Evolutionary conservation across 2,888 invertebrate species (phyloP), one percentile per base, ranked within the genome.

Genomic region (Ophioninae sp.): DNA sequence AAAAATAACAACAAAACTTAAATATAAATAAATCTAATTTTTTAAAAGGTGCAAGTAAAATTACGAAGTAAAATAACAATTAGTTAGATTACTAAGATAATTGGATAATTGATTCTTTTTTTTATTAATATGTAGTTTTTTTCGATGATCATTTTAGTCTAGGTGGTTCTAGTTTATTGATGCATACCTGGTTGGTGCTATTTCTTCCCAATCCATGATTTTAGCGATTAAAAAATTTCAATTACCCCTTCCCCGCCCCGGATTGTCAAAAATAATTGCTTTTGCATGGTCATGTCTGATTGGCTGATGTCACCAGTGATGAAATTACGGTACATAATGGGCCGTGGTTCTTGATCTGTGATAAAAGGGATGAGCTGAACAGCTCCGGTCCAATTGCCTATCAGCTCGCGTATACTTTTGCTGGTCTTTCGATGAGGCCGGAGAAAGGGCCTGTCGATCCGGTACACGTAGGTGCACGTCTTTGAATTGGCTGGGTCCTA

Each of bases 401-500:
- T 37, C 30, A 69, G 61, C 63, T 37, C 17, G 23, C 20, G 20
- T 6, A 77, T 51, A 51, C 61, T 73, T 30, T 68, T 20, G 71
- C 13, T 68, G 63, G 41, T 20, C 63, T 65, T n/a, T 72, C 7
- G 30, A 23, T 63, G 56, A 72, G 72, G 30, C 58, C 10, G 23
- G 23, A 58, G 73, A 65, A 65, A 64, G 39, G 56, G 44, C 37
- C 39, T 20, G 7, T 7, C 20, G 20, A n/a, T 59, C 20, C 20
- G 51, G 58, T 67, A 22, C 22, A 51, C 69, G 58, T 22, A 22
- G 68, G 74, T 41, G 51, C 67, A 39, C 23, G 58, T 68, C 65
- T 61, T 78, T 59, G 71, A 74, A 65, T 78, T 81, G 63, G 65
- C 71, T 41, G 74, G 67, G 65, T 67, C 68, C 71, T 67, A 20